A percentile compares a stretch with the other conserved stretches of the same genome.
These are phyloP conservation scores for Montifringilla adamsi DNA, from an alignment of 2,113 vertebrate species.

Conservation along the genomic window DNA sequence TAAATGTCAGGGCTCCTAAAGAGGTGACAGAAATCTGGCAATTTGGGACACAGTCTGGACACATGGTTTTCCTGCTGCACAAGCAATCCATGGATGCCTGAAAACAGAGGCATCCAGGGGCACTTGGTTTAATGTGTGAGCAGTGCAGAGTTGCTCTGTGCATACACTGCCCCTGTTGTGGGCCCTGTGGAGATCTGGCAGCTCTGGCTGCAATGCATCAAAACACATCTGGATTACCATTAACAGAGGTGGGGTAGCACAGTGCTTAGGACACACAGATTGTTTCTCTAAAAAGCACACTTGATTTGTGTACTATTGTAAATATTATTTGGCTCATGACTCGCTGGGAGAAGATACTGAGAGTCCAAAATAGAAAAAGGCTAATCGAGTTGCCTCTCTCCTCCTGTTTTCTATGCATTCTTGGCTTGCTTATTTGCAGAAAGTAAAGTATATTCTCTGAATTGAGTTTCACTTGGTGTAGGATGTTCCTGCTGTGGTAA, in stretches of 20 bases:
- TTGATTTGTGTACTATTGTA: neutral
- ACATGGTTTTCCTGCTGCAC: neutral
- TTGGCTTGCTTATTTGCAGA: neutral
- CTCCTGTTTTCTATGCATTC: neutral
- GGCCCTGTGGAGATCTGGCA: neutral
- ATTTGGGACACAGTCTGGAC: neutral
- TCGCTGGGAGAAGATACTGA: neutral
- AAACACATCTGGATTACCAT: neutral
- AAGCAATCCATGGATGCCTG: neutral
- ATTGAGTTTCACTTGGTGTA: neutral
- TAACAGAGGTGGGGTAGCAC: neutral
- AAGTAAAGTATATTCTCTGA: neutral
- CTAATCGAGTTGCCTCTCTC: neutral
- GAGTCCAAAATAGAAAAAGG: neutral
- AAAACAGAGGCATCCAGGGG: neutral
- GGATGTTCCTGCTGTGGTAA: neutral
- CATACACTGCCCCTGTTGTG: fast-evolving
- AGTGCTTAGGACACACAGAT: neutral
- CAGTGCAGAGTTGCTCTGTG: neutral
- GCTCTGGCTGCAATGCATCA: neutral
- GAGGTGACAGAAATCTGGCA: neutral
- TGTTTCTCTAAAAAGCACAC: neutral
- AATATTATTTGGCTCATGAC: neutral
- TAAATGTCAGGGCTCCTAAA: neutral
- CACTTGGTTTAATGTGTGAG: neutral